Evolutionary conservation across 2,888 invertebrate genomes (phyloP).

Genomic region (Osmoderma eremita): DNA sequence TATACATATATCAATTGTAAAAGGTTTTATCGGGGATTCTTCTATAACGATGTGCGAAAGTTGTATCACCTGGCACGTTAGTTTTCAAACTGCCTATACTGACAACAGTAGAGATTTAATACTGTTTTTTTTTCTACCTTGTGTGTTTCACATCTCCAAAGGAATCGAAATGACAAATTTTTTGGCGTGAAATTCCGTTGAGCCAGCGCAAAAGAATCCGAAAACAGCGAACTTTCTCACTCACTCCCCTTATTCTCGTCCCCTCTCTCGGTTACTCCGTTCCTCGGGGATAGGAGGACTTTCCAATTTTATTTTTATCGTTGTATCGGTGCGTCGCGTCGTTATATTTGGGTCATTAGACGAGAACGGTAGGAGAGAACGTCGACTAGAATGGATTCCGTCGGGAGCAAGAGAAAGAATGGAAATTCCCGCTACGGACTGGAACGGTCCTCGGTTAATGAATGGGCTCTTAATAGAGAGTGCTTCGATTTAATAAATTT

Average conservation of each 20-base stretch:
- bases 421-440: constrained; percentile 6
- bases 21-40: too few relatives aligned
- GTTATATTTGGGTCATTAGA: constrained; percentile 37
- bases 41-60: too few relatives aligned
- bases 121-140: constrained; percentile 21
- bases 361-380: constrained; percentile 19
- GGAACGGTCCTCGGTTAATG: constrained; percentile 15
- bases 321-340: constrained; percentile 34
- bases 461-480: constrained; percentile 24
- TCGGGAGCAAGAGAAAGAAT: constrained; percentile 1
- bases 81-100: constrained; percentile 22
- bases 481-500: constrained; percentile 17
- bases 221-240: constrained; percentile 5
- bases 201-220: constrained; percentile 20
- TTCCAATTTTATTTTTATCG: constrained; percentile 38
- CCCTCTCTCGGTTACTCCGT: neutral
- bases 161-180: constrained; percentile 31
- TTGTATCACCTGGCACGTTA: constrained; percentile 28
- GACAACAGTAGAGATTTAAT: constrained; percentile 20
- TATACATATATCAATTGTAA: too few relatives aligned
- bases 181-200: constrained; percentile 36
- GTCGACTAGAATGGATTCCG: constrained; percentile 11
- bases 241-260: constrained; percentile 3
- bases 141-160: neutral
- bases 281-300: constrained; percentile 12